Conservation (phyloP, 2,113 vertebrate genomes). For the Hemibagrus wyckioides region DNA sequence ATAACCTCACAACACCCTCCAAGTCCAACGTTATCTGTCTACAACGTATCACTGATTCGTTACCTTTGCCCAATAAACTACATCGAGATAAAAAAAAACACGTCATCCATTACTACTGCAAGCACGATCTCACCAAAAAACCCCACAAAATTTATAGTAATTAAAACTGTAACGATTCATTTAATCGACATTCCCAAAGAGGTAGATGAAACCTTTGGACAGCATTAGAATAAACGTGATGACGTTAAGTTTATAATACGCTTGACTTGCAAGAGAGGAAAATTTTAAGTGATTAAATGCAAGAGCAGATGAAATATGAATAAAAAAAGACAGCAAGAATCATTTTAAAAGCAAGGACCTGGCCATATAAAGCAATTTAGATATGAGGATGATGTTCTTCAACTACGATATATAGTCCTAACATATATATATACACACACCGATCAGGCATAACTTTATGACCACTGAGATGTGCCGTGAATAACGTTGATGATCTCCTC, state of each 20-base stretch:
- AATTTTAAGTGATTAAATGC: background rate
- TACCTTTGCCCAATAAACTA: constrained; percentile 70
- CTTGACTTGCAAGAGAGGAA: background rate
- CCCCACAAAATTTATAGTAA: background rate
- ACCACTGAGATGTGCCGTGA: too few relatives aligned
- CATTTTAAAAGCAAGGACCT: background rate
- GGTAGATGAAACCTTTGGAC: background rate
- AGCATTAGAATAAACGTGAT: background rate
- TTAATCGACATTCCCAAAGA: background rate
- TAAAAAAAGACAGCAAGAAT: background rate
- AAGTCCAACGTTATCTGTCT: constrained; percentile 75
- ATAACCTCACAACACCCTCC: constrained; percentile 53
- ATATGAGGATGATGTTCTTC: background rate
- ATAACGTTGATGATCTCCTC: too few relatives aligned
- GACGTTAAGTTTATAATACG: background rate
- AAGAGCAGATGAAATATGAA: background rate
- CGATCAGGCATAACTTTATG: too few relatives aligned
- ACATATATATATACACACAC: too few relatives aligned
- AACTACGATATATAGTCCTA: background rate
- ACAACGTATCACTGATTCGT: constrained; percentile 68
- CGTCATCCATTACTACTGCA: constrained; percentile 20
- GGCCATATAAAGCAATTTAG: background rate
- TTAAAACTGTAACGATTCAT: background rate
- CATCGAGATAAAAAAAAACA: constrained; percentile 28
- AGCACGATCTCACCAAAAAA: constrained; percentile 3